Evolutionary conservation across 1,140 invertebrate genomes (phyloP), one percentile per base, ranked within the genome.

Genomic region (Cyclina sinensis): DNA sequence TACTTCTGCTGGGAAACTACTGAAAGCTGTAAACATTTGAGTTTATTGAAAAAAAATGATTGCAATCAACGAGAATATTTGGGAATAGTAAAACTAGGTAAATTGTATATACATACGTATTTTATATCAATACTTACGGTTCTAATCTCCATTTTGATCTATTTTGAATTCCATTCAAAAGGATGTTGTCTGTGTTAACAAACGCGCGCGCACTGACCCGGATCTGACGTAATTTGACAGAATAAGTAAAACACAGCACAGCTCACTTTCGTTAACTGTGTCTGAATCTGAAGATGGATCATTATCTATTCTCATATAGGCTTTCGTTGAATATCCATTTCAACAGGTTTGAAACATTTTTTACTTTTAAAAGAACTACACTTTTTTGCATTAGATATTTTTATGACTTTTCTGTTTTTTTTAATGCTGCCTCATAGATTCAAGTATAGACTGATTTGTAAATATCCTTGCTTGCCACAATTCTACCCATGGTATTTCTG

Each of bases 61-160:
- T 7, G 9, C 9, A 27, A 12, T 32, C n/a, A 32, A 24, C 9
- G n/a, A 11, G 39, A 48, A 74, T n/a, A 21, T 39, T 39, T 74
- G 35, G 70, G 39, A 74, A 39, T 16, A n/a, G 32, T 37, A 27
- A 39, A 74, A 74, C 11, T 39, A 74, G 16, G 11, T 14, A 27
- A 74, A 74, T n/a, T 32, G 21, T 39, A 12, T 21, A 14, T 39
- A 16, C 39, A 74, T 43, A 39, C 70, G 9, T 74, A 73, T 12
- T 39, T 74, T 39, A n/a, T n/a, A 39, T 4, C 16, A 43, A 43
- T 46, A 74, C 70, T 74, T 74, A 74, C 70, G 70, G 32, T 74
- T 74, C 70, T 74, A 43, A 74, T 74, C 70, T 74, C 70, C 70
- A 74, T 74, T 74, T 74, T 74, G 70, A 7, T 11, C 21, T 14